Evolutionary conservation across 2,113 vertebrate species (phyloP), one percentile per base, ranked within the genome.

Genomic region (Gymnogyps californianus): DNA sequence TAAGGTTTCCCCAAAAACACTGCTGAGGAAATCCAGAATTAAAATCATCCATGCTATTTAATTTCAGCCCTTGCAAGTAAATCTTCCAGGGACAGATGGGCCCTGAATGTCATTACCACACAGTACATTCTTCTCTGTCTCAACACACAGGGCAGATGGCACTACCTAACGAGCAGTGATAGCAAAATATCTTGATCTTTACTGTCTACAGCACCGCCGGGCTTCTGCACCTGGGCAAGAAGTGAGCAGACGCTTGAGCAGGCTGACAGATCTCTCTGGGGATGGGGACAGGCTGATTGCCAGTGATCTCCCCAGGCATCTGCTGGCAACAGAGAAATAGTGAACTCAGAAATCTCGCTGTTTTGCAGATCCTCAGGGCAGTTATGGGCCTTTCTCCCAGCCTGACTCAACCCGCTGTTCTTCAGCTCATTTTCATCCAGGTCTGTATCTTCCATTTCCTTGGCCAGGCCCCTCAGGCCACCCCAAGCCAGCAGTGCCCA

Each of bases 141-240:
- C 64, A 46, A 22, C 10, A 38, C 7, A 6, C 42, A 54, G 32
- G 9, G 13, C 2, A 1, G 34, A 47, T 25, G 40, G n/a, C 51
- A 38, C 25, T 29, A 40, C 34, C 18, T 89, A 74, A 69, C 9
- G 20, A 86, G 28, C 36, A 93, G 34, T 0, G 1, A 32, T 7
- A 95, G 64, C n/a, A 80, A 86, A 69, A 62, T 57, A 24, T 7
- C 74, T 64, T 65, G 36, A 84, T 46, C 31, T 77, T 16, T 21
- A 47, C 42, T 61, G 24, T 18, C 54, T 65, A 32, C 44, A 40
- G 29, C 34, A 42, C 6, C 0, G 0, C 5, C 1, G 18, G 36
- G 6, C 31, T 59, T 44, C 84, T 55, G 51, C 3, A 36, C 32
- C 25, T 34, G 26, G 24, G 20, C 3, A 31, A 77, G 55, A 84